Evolutionary conservation across 1,140 invertebrate genomes (phyloP), one percentile per base, ranked within the genome.

Genomic region (Saxidomus purpurata): DNA sequence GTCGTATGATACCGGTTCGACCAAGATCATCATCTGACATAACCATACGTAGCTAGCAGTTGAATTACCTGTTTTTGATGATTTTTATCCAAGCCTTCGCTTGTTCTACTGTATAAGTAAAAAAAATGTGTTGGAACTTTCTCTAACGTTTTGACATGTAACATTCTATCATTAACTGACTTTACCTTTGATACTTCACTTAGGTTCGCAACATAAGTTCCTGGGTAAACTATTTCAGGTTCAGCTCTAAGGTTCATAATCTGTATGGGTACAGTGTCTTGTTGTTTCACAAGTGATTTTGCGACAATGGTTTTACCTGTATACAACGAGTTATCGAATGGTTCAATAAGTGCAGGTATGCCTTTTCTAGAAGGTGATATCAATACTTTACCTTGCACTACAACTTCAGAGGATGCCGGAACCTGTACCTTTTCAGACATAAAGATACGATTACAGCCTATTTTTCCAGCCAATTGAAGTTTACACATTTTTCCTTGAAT

Each of bases 1-100:
- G 90, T 36, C 38, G 25, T 3, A 69, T 59, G 3, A 85, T 52
- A n/a, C 38, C 61, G 4, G 86, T 89, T 38, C 82, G 15, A 38
- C 87, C 81, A 17, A 90, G 22, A 47, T 90, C 85, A 19, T 63
- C 38, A 1, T 85, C 71, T n/a, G 1, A 90, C 28, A 52, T 55
- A 49, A 63, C 31, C 22, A 55, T 85, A 86, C 36, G 55, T 63
- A 25, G 3, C 0, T 19, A 59, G 47, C 6, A 76, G 25, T 40
- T 38, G 11, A 3, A 22, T 19, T 36, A 86, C 36, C 25, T 86
- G 0, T 25, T 17, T 22, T 52, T 67, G 28, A 49, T 84, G 61
- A 47, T 71, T 11, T 17, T 0, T 0, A n/a, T 67, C 22, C 43
- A 84, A 22, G 13, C 38, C 38, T 28, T 0, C 13, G 31, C 40